Percentiles rank a stretch among this genome's conserved stretches.
These are phyloP conservation scores for Sebastes minor DNA, from an alignment of 2,797 vertebrate species.

Conservation along the genomic window DNA sequence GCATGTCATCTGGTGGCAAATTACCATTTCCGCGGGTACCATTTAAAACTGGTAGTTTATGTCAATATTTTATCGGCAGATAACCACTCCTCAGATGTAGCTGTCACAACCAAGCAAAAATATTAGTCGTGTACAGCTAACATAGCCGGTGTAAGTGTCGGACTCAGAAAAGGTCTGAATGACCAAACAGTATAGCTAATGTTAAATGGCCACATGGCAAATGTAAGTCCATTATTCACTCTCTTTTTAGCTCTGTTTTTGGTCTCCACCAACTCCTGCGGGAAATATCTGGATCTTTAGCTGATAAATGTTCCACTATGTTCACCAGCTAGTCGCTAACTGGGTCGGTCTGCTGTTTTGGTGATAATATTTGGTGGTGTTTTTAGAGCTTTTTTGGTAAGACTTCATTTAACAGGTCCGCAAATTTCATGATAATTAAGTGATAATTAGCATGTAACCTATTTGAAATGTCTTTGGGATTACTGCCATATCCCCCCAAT, in stretches of 20 bases:
- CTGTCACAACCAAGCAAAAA: background rate
- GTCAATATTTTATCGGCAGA: background rate
- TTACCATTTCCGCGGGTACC: background rate
- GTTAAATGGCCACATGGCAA: background rate
- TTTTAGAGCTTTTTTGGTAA: too few relatives aligned
- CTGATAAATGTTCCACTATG: background rate
- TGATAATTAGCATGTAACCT: too few relatives aligned
- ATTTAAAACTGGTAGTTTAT: background rate
- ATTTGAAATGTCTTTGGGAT: too few relatives aligned
- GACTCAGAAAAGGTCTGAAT: too few relatives aligned
- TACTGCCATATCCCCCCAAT: too few relatives aligned
- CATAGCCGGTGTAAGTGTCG: background rate
- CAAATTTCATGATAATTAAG: too few relatives aligned
- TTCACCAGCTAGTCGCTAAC: background rate
- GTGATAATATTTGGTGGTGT: background rate
- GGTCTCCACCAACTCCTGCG: background rate
- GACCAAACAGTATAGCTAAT: too few relatives aligned
- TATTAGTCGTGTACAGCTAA: too few relatives aligned
- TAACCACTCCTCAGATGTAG: background rate
- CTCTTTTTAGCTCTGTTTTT: background rate
- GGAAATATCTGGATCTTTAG: background rate
- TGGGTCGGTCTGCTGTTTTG: background rate
- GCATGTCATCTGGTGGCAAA: too few relatives aligned
- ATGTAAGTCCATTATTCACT: background rate
- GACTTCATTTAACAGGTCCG: fast-evolving